phyloP scores from a whole-genome alignment of 2,113 vertebrate species.

The Mirza zaza region DNA sequence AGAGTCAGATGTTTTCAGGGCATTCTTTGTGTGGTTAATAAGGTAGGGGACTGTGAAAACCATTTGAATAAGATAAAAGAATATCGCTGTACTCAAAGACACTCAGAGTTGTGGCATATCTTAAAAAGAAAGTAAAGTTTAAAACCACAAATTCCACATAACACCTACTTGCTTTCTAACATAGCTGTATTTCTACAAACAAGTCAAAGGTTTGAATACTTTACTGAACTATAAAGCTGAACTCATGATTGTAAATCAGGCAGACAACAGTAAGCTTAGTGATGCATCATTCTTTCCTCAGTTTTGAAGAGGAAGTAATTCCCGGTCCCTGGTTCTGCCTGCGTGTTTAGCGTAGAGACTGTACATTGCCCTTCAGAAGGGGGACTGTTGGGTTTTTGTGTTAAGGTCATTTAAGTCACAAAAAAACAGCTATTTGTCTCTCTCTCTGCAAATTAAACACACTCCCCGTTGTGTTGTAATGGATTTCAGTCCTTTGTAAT shows the following conservation, averaged over 20 bases:
- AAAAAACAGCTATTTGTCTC: conserved; percentile 58
- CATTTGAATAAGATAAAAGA: conserved; percentile 32
- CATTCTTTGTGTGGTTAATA: neutral
- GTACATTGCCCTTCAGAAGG: conserved; percentile 36
- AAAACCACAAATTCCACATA: neutral
- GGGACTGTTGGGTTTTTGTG: conserved; percentile 37
- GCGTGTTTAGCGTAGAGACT: neutral
- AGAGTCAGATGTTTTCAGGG: neutral
- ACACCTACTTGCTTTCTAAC: neutral
- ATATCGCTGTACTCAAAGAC: neutral
- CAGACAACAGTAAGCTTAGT: neutral
- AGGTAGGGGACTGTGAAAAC: neutral
- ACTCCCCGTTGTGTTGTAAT: conserved; percentile 74
- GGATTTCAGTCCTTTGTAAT: conserved; percentile 79
- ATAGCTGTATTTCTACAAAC: neutral
- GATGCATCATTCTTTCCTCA: neutral
- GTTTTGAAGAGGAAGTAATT: neutral
- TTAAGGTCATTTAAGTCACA: conserved; percentile 75
- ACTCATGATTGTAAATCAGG: neutral
- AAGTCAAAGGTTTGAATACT: neutral
- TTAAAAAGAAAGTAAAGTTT: conserved; percentile 5
- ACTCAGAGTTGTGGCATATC: neutral
- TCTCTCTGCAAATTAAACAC: conserved; percentile 74
- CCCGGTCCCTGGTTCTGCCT: neutral
- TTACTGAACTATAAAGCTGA: neutral